phyloP scores from a whole-genome alignment of 2,113 vertebrate species.

The Delphinus delphis region DNA sequence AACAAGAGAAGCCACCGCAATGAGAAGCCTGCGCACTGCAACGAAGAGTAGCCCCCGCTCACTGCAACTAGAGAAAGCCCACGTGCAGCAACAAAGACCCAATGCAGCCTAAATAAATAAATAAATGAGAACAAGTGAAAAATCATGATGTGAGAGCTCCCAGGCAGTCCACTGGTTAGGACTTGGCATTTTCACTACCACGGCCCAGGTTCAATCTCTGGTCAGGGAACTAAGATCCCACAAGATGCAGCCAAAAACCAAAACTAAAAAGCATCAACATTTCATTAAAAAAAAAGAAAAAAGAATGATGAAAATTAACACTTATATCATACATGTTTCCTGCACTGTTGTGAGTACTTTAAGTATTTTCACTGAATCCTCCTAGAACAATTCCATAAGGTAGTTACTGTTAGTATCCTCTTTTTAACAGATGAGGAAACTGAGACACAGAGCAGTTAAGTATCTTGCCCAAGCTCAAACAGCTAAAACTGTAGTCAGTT shows the following conservation, averaged over 20 bases:
- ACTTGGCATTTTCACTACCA: neutral
- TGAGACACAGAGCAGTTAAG: neutral
- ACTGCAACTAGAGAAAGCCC: no score
- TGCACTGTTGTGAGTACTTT: neutral
- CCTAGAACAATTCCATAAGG: neutral
- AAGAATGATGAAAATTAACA: neutral
- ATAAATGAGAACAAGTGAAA: no score
- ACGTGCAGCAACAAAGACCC: no score
- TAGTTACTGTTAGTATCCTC: neutral
- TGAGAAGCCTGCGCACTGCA: accelerated
- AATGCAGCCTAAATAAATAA: no score
- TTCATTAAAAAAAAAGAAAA: neutral
- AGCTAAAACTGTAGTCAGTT: neutral
- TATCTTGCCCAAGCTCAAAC: neutral
- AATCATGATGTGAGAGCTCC: no score
- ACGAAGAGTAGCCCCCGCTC: no score
- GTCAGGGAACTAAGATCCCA: neutral
- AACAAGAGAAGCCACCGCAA: no score
- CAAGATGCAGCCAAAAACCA: neutral
- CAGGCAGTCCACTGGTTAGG: neutral
- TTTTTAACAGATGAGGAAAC: neutral
- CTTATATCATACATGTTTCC: accelerated
- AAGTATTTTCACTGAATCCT: neutral
- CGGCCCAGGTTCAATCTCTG: neutral
- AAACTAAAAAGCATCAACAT: neutral